These are phyloP conservation scores for Nycticebus coucang DNA, from an alignment of 2,113 vertebrate species.

Conservation along the genomic window DNA sequence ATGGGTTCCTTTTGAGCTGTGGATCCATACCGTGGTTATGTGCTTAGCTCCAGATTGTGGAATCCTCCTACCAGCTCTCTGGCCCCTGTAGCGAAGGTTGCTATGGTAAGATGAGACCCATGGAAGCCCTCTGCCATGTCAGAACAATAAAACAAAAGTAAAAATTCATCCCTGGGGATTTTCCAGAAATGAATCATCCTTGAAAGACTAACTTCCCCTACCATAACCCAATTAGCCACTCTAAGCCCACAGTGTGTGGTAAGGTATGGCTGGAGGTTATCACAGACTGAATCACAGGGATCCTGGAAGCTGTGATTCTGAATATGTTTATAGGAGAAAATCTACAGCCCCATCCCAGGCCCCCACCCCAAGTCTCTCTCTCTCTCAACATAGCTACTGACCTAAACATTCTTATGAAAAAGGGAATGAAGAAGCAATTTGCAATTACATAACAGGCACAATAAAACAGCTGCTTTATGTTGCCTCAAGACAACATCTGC, in stretches of 20 bases:
- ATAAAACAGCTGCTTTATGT: neutral
- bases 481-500: neutral
- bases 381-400: too few species aligned
- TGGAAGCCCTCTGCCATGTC: neutral
- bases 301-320: neutral
- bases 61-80: too few species aligned
- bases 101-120: neutral
- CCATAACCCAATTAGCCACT: neutral
- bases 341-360: too few species aligned
- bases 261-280: too few species aligned
- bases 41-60: neutral
- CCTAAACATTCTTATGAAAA: neutral
- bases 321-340: neutral
- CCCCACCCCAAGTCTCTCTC: neutral
- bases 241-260: neutral
- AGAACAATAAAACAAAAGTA: neutral
- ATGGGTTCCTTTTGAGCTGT: too few species aligned
- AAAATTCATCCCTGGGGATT: neutral
- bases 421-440: neutral
- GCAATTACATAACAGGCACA: too few species aligned
- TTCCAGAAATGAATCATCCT: neutral
- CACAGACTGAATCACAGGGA: too few species aligned
- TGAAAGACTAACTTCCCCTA: neutral
- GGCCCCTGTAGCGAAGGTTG: neutral
- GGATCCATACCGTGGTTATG: fast-evolving